phyloP scores from a whole-genome alignment of 2,888 invertebrate species.

The Lydus trimaculatus region DNA sequence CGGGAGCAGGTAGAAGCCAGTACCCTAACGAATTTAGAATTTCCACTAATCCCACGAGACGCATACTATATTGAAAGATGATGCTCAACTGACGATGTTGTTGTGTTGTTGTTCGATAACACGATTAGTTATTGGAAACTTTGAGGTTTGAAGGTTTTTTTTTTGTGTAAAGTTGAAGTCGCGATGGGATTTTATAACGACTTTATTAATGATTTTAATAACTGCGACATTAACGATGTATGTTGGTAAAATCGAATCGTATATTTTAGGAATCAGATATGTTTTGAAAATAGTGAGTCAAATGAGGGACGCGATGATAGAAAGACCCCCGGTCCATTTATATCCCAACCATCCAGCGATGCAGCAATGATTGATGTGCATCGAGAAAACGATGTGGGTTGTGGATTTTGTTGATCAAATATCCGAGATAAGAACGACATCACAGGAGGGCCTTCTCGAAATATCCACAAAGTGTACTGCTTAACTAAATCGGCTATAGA shows the following conservation, averaged over 20 bases:
- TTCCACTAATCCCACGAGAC: conserved; percentile 4
- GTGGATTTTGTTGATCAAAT: conserved; percentile 32
- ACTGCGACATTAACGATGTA: not conserved
- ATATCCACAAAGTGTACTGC: not conserved
- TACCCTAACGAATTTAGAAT: conserved; percentile 8
- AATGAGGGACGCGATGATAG: not conserved
- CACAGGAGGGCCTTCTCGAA: not conserved
- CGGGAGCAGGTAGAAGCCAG: conserved; percentile 10
- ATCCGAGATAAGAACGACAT: conserved; percentile 34
- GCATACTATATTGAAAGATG: conserved; percentile 2
- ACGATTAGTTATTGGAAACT: conserved; percentile 6
- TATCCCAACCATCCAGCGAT: conserved; percentile 17
- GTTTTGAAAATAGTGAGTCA: not conserved
- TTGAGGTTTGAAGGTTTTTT: not conserved
- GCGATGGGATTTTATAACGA: not conserved
- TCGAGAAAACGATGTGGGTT: conserved; percentile 36
- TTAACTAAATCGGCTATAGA: not conserved
- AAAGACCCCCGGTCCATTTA: conserved; percentile 20
- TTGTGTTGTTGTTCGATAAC: not conserved
- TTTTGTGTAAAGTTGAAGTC: not conserved
- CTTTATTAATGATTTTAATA: not conserved
- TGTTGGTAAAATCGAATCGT: not conserved
- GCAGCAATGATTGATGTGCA: conserved; percentile 40
- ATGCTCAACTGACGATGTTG: not conserved
- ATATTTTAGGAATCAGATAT: not conserved